phyloP scores from a whole-genome alignment of 2,888 invertebrate genomes.

The Hyalella azteca region DNA sequence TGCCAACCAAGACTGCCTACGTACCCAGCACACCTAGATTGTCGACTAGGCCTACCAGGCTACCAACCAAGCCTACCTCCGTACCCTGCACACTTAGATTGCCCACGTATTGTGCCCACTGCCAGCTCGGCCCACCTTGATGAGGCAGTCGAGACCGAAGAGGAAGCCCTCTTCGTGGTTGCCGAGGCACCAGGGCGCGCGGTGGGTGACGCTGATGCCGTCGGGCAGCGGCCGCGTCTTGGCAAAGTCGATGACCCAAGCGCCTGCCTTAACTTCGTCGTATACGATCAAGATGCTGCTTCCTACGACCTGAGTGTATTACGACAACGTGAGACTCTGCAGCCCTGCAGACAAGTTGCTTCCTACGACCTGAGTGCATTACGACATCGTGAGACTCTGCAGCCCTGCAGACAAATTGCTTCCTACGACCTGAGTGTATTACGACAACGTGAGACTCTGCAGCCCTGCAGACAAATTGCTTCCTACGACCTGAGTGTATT shows the following conservation, averaged over 20 bases:
- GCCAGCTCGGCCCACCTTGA: conserved; percentile 74
- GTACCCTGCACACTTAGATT: no score
- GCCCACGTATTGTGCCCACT: no score
- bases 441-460: no score
- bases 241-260: conserved; percentile 97
- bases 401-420: no score
- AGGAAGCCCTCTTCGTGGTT: conserved; percentile 97
- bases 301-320: conserved; percentile 82
- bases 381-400: no score
- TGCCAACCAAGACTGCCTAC: no score
- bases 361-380: conserved; percentile 82
- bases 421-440: conserved; percentile 82
- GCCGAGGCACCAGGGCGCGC: conserved; percentile 84
- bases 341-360: no score
- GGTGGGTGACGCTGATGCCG: conserved; percentile 76
- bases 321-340: no score
- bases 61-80: no score
- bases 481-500: conserved; percentile 82
- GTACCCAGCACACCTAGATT: no score
- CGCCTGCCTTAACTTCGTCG: conserved; percentile 84
- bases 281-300: conserved; percentile 94
- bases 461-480: no score
- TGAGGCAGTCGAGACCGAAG: conserved; percentile 88
- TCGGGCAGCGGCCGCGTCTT: conserved; percentile 82
- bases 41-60: no score